Evolutionary conservation across 2,797 vertebrate species (phyloP), one percentile per base, ranked within the genome.

Genomic region (Pitangus sulphuratus): DNA sequence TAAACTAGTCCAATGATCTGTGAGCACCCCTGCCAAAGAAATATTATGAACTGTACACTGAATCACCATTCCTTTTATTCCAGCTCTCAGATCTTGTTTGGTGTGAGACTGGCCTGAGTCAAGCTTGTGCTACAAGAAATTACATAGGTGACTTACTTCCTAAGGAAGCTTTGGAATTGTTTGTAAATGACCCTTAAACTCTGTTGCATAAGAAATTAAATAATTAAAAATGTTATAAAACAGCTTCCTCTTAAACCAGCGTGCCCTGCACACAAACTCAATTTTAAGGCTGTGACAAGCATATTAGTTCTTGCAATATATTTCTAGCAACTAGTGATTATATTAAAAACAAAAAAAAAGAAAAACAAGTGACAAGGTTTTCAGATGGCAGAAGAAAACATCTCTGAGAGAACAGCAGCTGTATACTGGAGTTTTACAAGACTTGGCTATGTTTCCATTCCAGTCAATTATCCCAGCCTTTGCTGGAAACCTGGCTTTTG

Each of bases 401-500:
- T 26, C 54, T 89, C 58, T 47, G 19, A 57, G 70, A 86, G 54
- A 88, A 86, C 37, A 88, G 92, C 76, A 81, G 22, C 65, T 39
- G 15, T 33, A 31, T 25, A 39, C 28, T 68, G 42, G 31, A 84
- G 56, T 91, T 90, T 80, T 84, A 69, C 57, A 81, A 88, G 57
- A 68, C 72, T 30, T 58, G 45, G 80, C 72, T 78, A 25, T 1
- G 1, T 45, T 90, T 93, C 72, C 33, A n/a, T 68, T 90, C n/a
- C 70, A 64, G 45, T 48, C 64, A 74, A 25, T 81, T 83, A 90
- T 48, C 61, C 57, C 61, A 91, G 83, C 35, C 47, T 89, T 92
- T 90, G 90, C 90, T 95, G 95, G 92, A 81, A 96, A 93, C 83
- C 88, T 88, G 53, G 37, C 15, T 84, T 93, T 86, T 45, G 79